Percentiles rank a stretch among this genome's conserved stretches.
These are phyloP conservation scores for Nibea coibor DNA, from an alignment of 2,113 vertebrate genomes.

Conservation along the genomic window DNA sequence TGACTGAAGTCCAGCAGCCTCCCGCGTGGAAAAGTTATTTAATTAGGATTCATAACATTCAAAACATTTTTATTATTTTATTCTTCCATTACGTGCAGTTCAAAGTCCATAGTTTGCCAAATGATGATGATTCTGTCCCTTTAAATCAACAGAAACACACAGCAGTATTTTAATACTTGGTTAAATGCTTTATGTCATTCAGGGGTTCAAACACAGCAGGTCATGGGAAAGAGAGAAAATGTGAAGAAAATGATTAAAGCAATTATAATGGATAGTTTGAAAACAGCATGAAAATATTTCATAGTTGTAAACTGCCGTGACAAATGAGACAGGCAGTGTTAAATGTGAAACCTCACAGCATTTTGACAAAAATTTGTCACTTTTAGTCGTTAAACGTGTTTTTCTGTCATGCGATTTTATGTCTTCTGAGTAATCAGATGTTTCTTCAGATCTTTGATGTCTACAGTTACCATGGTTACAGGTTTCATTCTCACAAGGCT, in stretches of 20 bases:
- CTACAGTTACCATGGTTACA: too few relatives aligned
- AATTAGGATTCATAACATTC: background rate
- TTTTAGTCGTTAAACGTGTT: background rate
- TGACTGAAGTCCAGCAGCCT: background rate
- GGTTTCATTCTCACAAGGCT: background rate
- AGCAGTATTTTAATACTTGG: background rate
- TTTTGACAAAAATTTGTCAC: background rate
- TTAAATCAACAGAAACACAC: background rate
- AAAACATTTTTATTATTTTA: background rate
- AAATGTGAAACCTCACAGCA: too few relatives aligned
- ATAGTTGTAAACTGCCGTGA: background rate
- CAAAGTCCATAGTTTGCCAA: background rate
- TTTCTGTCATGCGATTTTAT: background rate
- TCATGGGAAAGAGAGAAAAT: background rate
- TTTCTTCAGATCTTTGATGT: too few relatives aligned
- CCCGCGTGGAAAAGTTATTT: slow-evolving; percentile 26
- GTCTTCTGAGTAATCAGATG: background rate
- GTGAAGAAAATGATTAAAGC: background rate
- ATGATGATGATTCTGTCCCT: background rate
- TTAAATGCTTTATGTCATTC: background rate
- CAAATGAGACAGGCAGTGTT: too few relatives aligned
- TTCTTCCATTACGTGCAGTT: background rate
- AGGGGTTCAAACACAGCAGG: background rate
- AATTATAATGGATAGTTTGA: background rate
- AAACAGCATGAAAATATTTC: background rate